A percentile compares a stretch with the other conserved stretches of the same genome.
phyloP scores from a whole-genome alignment of 1,140 invertebrate genomes.

The Agrilus planipennis region DNA sequence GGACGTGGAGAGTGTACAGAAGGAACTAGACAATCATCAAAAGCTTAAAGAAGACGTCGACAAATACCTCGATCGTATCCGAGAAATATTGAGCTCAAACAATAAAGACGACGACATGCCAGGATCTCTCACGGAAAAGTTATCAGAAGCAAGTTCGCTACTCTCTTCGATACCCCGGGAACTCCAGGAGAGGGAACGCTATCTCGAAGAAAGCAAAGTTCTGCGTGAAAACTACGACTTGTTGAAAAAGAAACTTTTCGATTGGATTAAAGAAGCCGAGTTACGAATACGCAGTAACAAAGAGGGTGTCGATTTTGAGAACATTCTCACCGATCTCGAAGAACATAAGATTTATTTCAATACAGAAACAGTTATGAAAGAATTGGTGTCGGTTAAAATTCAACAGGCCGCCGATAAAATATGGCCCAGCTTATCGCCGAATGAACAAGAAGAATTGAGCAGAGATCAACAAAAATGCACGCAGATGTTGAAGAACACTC shows the following conservation, averaged over 20 bases:
- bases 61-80: conserved; percentile 55
- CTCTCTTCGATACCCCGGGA: conserved; percentile 65
- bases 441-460: conserved; percentile 70
- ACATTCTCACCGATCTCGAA: conserved; percentile 66
- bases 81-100: conserved; percentile 52
- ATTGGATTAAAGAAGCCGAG: conserved; percentile 78
- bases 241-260: conserved; percentile 62
- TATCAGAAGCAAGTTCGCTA: conserved; percentile 69
- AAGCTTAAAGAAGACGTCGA: conserved; percentile 56
- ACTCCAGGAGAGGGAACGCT: conserved; percentile 63
- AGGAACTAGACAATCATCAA: conserved; percentile 69
- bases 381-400: conserved; percentile 67
- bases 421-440: conserved; percentile 65
- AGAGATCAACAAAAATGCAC: conserved; percentile 66
- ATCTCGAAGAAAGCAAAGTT: conserved; percentile 67
- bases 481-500: conserved; percentile 64
- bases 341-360: conserved; percentile 80
- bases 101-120: conserved; percentile 66
- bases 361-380: conserved; percentile 61
- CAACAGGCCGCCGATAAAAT: conserved; percentile 76
- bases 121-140: conserved; percentile 63
- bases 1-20: conserved; percentile 65
- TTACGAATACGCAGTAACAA: conserved; percentile 63
- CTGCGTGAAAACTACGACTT: conserved; percentile 60
- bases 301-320: conserved; percentile 78